These are phyloP conservation scores for Marmota flaviventris DNA, from an alignment of 2,113 vertebrate species.

Conservation along the genomic window DNA sequence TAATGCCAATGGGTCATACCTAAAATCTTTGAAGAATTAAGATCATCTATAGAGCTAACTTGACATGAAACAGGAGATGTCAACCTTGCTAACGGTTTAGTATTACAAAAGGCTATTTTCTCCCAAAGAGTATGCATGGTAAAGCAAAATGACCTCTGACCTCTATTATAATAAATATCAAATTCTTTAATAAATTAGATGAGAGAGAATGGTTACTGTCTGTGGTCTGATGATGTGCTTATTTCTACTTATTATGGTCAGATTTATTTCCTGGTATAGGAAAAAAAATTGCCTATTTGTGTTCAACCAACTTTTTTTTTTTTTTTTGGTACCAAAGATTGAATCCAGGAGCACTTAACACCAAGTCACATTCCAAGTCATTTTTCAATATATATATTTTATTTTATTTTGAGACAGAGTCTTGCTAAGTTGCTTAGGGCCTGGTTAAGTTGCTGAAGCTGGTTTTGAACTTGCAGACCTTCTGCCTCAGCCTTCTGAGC, in stretches of 20 bases:
- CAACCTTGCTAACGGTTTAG: slow-evolving; percentile 14
- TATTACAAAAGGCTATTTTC: slow-evolving; percentile 1
- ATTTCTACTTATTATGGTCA: neutral
- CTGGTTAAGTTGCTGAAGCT: no score
- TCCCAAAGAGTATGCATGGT: neutral
- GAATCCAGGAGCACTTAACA: no score
- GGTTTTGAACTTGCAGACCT: no score
- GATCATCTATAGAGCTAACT: neutral
- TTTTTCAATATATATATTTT: no score
- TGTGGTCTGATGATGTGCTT: neutral
- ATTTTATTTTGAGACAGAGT: no score
- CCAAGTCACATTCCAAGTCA: no score
- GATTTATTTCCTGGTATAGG: neutral
- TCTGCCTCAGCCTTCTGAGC: no score
- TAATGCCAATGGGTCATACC: neutral
- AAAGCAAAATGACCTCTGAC: slow-evolving; percentile 17
- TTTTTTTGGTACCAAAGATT: neutral
- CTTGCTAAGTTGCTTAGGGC: no score
- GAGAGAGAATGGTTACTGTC: neutral
- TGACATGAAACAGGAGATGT: neutral
- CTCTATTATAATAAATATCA: neutral
- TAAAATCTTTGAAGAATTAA: neutral
- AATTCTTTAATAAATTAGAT: neutral
- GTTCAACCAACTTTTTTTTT: neutral
- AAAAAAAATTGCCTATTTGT: neutral